Conservation (phyloP, 2,797 vertebrate genomes). For the Neomorphus geoffroyi region DNA sequence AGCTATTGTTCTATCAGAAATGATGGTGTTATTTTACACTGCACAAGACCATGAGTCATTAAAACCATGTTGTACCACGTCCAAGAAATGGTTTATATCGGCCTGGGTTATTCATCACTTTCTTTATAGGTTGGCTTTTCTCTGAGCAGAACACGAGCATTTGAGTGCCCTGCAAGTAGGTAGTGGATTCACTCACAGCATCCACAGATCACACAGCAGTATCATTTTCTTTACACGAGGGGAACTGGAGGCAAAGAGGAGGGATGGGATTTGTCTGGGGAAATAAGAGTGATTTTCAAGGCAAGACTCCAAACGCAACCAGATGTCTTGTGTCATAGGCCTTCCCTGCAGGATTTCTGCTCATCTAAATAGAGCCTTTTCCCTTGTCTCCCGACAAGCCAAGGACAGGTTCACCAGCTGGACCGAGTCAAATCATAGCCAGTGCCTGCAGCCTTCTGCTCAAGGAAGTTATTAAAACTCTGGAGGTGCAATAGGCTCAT, state of each 20-base stretch:
- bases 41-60: constrained; percentile 14
- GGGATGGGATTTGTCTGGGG: neutral
- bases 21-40: neutral
- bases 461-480: neutral
- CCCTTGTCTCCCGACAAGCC: neutral
- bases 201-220: neutral
- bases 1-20: constrained; percentile 12
- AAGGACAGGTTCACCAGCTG: constrained; percentile 21
- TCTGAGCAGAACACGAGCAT: neutral
- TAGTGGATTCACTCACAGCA: neutral
- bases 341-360: neutral
- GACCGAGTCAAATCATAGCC: neutral
- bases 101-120: neutral
- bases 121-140: neutral
- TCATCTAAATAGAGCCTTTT: neutral
- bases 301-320: neutral
- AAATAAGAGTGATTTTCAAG: neutral
- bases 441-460: neutral
- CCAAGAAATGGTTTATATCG: neutral
- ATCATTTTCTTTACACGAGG: fast-evolving
- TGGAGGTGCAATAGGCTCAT: neutral
- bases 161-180: neutral
- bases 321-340: constrained; percentile 18
- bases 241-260: neutral
- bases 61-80: neutral